phyloP scores from a whole-genome alignment of 2,113 vertebrate species.

The Calyptommatus sinebrachiatus region DNA sequence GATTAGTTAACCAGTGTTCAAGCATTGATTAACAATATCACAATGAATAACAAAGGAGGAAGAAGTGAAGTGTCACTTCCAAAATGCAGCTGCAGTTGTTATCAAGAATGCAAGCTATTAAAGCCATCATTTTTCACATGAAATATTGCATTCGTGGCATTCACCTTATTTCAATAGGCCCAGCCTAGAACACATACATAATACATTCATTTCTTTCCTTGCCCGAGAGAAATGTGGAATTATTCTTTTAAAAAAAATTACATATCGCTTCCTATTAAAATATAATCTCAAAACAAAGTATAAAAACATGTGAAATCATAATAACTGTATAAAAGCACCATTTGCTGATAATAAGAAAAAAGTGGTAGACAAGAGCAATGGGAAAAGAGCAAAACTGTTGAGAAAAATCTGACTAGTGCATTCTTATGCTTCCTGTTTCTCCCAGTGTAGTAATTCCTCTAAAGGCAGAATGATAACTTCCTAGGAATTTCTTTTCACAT shows the following conservation, averaged over 20 bases:
- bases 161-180: conserved; percentile 27
- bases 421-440: not conserved
- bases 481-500: not conserved
- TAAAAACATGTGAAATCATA: too few species aligned
- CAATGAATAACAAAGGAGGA: conserved; percentile 40
- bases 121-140: conserved; percentile 47
- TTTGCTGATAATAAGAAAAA: not conserved
- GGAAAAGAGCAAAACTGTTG: not conserved
- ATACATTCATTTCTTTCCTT: conserved; percentile 16
- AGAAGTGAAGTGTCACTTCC: conserved; percentile 48
- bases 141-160: conserved; percentile 46
- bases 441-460: not conserved
- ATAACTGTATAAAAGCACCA: not conserved
- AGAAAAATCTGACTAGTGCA: conserved; percentile 2
- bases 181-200: conserved; percentile 18
- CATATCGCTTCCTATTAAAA: too few species aligned
- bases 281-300: too few species aligned
- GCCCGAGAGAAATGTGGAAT: conserved; percentile 26
- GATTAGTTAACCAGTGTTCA: conserved; percentile 50
- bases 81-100: conserved; percentile 53
- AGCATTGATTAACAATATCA: conserved; percentile 50
- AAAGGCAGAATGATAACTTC: not conserved
- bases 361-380: not conserved
- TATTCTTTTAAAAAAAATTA: too few species aligned
- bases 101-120: conserved; percentile 36